Evolutionary conservation across 1,140 invertebrate genomes (phyloP).

Genomic region (Hylaeus anthracinus): DNA sequence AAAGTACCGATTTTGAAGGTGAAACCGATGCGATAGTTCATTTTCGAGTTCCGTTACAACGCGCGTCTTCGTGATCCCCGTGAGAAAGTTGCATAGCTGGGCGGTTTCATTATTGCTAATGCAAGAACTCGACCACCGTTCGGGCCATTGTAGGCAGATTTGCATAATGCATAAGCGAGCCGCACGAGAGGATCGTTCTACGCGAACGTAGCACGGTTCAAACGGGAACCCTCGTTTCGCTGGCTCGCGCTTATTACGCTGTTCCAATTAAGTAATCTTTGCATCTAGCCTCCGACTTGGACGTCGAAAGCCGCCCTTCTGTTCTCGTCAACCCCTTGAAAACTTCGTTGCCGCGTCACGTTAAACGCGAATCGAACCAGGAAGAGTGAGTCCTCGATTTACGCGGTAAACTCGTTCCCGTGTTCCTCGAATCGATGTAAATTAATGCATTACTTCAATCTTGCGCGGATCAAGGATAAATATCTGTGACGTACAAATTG

Average conservation of each 20-base stretch:
- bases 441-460: no score
- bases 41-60: not conserved
- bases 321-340: not conserved
- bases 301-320: not conserved
- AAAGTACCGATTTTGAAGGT: no score
- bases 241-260: not conserved
- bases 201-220: not conserved
- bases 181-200: not conserved
- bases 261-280: slow-evolving; percentile 13
- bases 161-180: slow-evolving; percentile 53
- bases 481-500: no score
- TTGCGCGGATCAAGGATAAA: no score
- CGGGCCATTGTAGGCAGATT: slow-evolving; percentile 48
- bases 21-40: no score
- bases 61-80: no score
- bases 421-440: no score
- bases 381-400: no score
- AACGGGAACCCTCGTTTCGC: not conserved
- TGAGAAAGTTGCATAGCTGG: slow-evolving; percentile 32
- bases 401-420: no score
- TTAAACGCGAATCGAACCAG: not conserved
- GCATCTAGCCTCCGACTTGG: not conserved
- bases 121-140: slow-evolving; percentile 42
- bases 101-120: slow-evolving; percentile 44
- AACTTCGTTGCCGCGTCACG: not conserved